A percentile compares a stretch with the other conserved stretches of the same genome.
Evolutionary conservation across 2,113 vertebrate species (phyloP).

Genomic region (Casuarius casuarius): DNA sequence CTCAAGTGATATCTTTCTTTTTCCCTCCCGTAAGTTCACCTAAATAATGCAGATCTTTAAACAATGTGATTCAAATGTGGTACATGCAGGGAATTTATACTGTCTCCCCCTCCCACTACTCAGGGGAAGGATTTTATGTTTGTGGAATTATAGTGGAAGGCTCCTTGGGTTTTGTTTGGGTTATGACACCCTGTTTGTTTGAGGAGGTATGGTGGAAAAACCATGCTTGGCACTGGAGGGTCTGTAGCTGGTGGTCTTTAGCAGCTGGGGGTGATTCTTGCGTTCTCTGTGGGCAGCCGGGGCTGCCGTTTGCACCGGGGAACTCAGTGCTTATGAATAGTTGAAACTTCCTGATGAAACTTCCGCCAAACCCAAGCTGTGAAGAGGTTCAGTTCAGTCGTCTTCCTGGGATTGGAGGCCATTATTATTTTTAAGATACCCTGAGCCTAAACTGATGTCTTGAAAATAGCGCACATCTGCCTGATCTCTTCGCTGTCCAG

Average conservation of each 20-base stretch:
- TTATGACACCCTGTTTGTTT: neutral
- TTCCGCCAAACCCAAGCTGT: neutral
- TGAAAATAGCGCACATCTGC: neutral
- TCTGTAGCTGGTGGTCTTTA: neutral
- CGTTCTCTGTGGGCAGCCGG: neutral
- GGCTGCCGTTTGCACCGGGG: neutral
- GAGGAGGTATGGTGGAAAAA: neutral
- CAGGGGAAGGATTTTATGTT: neutral
- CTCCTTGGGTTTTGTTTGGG: neutral
- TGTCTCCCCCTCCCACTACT: neutral
- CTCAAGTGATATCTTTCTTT: neutral
- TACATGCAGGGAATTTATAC: neutral
- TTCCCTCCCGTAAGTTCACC: neutral
- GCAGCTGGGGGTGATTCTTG: neutral
- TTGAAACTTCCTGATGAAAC: neutral
- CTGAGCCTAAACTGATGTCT: neutral
- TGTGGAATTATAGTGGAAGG: neutral
- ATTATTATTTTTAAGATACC: neutral
- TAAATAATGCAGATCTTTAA: neutral
- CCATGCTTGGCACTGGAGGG: neutral
- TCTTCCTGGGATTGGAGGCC: neutral
- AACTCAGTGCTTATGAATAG: neutral
- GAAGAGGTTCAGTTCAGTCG: neutral
- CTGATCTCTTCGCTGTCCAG: neutral
- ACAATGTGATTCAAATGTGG: neutral